These are phyloP conservation scores for Leucozona laternaria DNA, from an alignment of 2,888 invertebrate genomes.

Conservation along the genomic window DNA sequence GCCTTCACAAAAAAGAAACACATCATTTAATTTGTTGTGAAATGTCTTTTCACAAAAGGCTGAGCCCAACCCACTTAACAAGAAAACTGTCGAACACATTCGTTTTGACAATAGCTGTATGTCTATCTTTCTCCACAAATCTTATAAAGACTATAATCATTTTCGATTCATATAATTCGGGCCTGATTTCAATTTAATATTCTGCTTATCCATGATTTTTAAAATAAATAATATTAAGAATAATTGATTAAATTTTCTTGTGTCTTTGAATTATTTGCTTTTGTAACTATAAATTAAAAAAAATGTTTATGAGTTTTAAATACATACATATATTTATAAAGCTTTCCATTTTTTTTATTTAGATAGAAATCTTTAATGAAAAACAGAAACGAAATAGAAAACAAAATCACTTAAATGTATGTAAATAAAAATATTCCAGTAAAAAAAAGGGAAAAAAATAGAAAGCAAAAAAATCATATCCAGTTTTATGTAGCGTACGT, in stretches of 20 bases:
- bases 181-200: neutral
- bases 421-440: conserved; percentile 6
- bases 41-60: no score
- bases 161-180: neutral
- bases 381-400: conserved; percentile 27
- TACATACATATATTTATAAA: no score
- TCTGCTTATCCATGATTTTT: neutral
- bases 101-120: no score
- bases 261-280: neutral
- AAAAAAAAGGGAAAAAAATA: neutral
- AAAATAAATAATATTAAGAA: neutral
- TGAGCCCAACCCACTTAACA: no score
- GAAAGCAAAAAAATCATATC: conserved; percentile 37
- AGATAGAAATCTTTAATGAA: conserved; percentile 37
- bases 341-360: conserved; percentile 51
- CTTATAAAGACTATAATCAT: neutral
- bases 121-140: no score
- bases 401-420: conserved; percentile 28
- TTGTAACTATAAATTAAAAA: conserved; percentile 27
- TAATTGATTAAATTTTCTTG: neutral
- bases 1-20: no score
- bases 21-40: no score
- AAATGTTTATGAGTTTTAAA: neutral
- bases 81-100: no score
- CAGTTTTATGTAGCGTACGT: conserved; percentile 16